Percentiles rank a stretch among this genome's conserved stretches.
Conservation (phyloP, 2,888 invertebrate species). For the Crepidodera aurea region DNA sequence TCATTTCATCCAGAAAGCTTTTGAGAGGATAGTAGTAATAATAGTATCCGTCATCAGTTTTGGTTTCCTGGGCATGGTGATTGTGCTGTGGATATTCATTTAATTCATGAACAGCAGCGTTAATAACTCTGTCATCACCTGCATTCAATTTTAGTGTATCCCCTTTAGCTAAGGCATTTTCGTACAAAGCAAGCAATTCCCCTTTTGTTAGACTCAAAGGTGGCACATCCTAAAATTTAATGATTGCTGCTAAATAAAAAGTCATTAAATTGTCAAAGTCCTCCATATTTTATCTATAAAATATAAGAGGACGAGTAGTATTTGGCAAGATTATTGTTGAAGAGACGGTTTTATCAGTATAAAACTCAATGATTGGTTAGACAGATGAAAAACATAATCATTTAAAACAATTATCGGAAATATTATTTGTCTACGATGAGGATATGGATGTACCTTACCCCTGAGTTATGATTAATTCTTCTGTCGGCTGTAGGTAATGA, state of each 20-base stretch:
- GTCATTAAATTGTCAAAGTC: too few species aligned
- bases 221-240: constrained; percentile 37
- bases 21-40: constrained; percentile 67
- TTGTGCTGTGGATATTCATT: constrained; percentile 39
- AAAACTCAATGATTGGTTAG: too few species aligned
- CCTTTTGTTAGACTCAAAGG: constrained; percentile 53
- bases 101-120: constrained; percentile 59
- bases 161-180: constrained; percentile 60
- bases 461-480: constrained; percentile 39
- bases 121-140: constrained; percentile 49
- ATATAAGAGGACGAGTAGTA: too few species aligned
- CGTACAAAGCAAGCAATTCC: constrained; percentile 63
- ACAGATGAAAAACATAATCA: too few species aligned
- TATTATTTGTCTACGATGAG: too few species aligned
- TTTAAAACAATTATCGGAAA: too few species aligned
- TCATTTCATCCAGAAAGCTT: constrained; percentile 60
- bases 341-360: too few species aligned
- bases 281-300: too few species aligned
- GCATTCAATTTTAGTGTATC: constrained; percentile 55
- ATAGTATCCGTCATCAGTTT: constrained; percentile 58
- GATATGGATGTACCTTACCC: constrained; percentile 22
- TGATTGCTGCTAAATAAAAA: not conserved
- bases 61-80: constrained; percentile 16
- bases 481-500: constrained; percentile 29
- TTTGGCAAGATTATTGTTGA: too few species aligned